Conservation (phyloP, 1,140 invertebrate species). For the Cotesia glomerata region DNA sequence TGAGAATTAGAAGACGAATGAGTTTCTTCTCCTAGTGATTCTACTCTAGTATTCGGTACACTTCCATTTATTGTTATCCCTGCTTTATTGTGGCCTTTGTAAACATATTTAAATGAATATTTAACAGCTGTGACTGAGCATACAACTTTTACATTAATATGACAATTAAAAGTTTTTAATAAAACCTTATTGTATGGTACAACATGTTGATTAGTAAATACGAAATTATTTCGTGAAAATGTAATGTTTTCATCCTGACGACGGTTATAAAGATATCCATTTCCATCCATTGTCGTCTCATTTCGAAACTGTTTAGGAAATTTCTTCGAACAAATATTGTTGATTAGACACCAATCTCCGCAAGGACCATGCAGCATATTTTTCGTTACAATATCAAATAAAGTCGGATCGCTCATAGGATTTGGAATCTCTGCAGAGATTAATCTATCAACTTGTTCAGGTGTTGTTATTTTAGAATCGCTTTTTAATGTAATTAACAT, state of each 20-base stretch:
- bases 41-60: no score
- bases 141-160: slow-evolving; percentile 25
- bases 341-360: slow-evolving; percentile 38
- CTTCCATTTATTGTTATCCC: not conserved
- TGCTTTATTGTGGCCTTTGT: slow-evolving; percentile 18
- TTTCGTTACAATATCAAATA: slow-evolving; percentile 20
- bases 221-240: not conserved
- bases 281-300: slow-evolving; percentile 9
- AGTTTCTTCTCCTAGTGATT: not conserved
- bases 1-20: not conserved
- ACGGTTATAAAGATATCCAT: slow-evolving; percentile 5
- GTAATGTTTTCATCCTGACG: slow-evolving; percentile 1
- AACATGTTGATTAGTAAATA: slow-evolving; percentile 18
- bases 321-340: slow-evolving; percentile 39
- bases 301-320: slow-evolving; percentile 35
- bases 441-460: slow-evolving; percentile 24
- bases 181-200: slow-evolving; percentile 20
- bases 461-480: slow-evolving; percentile 13
- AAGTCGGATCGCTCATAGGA: slow-evolving; percentile 1
- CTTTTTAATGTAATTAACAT: slow-evolving; percentile 34
- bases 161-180: slow-evolving; percentile 19
- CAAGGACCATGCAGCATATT: slow-evolving; percentile 47
- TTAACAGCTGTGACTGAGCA: slow-evolving; percentile 13
- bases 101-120: slow-evolving; percentile 22
- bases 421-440: slow-evolving; percentile 33